phyloP scores from a whole-genome alignment of 2,888 invertebrate genomes.

The Lithosia quadra region DNA sequence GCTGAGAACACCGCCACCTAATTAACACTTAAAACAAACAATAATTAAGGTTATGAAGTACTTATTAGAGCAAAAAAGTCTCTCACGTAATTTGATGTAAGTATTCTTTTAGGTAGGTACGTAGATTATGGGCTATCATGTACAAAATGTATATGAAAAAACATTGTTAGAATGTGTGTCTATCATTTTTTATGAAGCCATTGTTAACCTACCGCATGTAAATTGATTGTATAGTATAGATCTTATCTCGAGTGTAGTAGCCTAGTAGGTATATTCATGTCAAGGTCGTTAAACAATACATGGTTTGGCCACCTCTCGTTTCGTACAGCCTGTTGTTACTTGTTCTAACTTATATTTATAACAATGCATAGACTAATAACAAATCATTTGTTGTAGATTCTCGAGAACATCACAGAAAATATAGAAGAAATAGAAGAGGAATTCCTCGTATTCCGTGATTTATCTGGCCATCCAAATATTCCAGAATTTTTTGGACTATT shows the following conservation, averaged over 20 bases:
- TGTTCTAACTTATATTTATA: constrained; percentile 50
- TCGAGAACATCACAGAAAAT: constrained; percentile 93
- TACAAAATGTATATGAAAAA: constrained; percentile 35
- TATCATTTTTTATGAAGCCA: constrained; percentile 64
- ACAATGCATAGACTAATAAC: constrained; percentile 19
- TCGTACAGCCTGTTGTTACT: constrained; percentile 36
- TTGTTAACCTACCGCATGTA: constrained; percentile 73
- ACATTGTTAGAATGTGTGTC: constrained; percentile 45
- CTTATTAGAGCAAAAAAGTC: constrained; percentile 16
- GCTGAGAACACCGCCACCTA: constrained; percentile 25
- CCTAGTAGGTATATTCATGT: constrained; percentile 76
- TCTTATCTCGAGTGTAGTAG: constrained; percentile 73
- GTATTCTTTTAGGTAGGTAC: constrained; percentile 1
- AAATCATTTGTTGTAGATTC: constrained; percentile 73
- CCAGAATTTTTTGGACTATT: constrained; percentile 92
- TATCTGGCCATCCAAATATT: constrained; percentile 92
- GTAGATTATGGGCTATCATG: constrained; percentile 4
- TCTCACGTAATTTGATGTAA: constrained; percentile 19
- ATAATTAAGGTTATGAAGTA: constrained; percentile 37
- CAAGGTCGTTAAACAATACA: constrained; percentile 79
- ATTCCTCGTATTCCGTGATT: constrained; percentile 90
- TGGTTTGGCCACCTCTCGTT: constrained; percentile 64
- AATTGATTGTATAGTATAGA: constrained; percentile 73
- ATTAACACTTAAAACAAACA: constrained; percentile 39
- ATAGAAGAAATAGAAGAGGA: constrained; percentile 95